Percentiles rank a stretch among this genome's conserved stretches.
Evolutionary conservation across 2,113 vertebrate genomes (phyloP).

Genomic region (Dipodomys ordii): DNA sequence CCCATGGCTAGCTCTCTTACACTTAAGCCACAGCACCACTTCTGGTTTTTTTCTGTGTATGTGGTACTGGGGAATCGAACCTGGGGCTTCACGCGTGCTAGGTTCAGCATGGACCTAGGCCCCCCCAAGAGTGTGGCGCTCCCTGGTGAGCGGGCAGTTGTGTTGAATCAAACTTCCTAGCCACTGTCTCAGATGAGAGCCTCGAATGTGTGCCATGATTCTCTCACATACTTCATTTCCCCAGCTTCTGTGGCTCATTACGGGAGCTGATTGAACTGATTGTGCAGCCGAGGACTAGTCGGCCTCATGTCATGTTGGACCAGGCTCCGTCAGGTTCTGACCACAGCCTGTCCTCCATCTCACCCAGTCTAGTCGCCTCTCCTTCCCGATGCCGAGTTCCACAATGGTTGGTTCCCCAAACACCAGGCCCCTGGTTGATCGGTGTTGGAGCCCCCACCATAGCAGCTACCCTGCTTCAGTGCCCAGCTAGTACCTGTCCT

Average conservation of each 20-base stretch:
- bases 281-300: slow-evolving; percentile 64
- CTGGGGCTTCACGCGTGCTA: too few relatives aligned
- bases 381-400: not conserved
- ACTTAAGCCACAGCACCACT: too few relatives aligned
- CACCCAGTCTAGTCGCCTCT: not conserved
- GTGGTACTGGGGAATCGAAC: too few relatives aligned
- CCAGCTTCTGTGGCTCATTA: slow-evolving; percentile 67
- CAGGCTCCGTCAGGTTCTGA: slow-evolving; percentile 53
- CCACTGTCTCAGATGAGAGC: slow-evolving; percentile 55
- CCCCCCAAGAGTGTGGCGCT: not conserved
- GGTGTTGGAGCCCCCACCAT: not conserved
- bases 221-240: slow-evolving; percentile 54
- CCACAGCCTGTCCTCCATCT: slow-evolving; percentile 1
- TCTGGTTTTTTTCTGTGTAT: too few relatives aligned
- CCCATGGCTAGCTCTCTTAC: too few relatives aligned
- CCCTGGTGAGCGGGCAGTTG: not conserved
- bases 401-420: not conserved
- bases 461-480: not conserved
- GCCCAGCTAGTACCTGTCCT: not conserved
- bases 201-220: slow-evolving; percentile 46
- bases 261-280: slow-evolving; percentile 66
- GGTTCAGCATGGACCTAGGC: not conserved
- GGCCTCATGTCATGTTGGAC: slow-evolving; percentile 54
- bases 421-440: not conserved
- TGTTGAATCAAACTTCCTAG: slow-evolving; percentile 49